phyloP scores from a whole-genome alignment of 2,113 vertebrate genomes.

The Clarias batrachus region DNA sequence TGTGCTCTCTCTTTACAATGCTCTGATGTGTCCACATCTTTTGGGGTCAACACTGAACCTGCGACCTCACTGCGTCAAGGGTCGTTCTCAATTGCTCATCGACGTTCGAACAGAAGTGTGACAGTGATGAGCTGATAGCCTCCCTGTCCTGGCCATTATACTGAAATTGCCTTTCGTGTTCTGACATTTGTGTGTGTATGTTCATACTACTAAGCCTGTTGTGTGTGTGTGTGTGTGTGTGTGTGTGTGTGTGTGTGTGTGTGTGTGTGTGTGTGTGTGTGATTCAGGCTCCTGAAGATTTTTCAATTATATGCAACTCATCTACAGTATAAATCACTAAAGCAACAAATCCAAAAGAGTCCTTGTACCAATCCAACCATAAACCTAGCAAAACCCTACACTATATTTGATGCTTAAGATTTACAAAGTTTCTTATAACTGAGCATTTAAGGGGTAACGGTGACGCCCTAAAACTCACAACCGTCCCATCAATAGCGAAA shows the following conservation, averaged over 20 bases:
- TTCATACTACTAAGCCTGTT: too few species aligned
- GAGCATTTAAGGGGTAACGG: not conserved
- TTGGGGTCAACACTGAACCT: conserved; percentile 31
- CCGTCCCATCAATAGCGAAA: not conserved
- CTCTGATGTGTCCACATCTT: conserved; percentile 22
- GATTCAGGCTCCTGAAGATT: not conserved
- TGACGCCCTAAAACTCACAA: not conserved
- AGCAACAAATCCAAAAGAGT: not conserved
- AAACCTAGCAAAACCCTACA: not conserved
- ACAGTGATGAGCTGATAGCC: conserved; percentile 42
- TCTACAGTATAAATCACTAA: not conserved
- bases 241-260: not conserved
- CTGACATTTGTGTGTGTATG: conserved; percentile 6
- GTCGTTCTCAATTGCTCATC: conserved; percentile 46
- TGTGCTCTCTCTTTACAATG: conserved; percentile 29
- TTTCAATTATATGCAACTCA: not conserved
- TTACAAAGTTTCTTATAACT: not conserved
- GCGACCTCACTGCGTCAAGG: conserved; percentile 48
- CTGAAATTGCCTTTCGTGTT: conserved; percentile 16
- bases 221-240: conserved; percentile 5
- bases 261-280: not conserved
- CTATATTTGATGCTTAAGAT: not conserved
- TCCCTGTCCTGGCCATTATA: conserved; percentile 50
- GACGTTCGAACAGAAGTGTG: conserved; percentile 41
- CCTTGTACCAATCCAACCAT: not conserved